Conservation (phyloP, 2,113 vertebrate species). For the Mixornis gularis region DNA sequence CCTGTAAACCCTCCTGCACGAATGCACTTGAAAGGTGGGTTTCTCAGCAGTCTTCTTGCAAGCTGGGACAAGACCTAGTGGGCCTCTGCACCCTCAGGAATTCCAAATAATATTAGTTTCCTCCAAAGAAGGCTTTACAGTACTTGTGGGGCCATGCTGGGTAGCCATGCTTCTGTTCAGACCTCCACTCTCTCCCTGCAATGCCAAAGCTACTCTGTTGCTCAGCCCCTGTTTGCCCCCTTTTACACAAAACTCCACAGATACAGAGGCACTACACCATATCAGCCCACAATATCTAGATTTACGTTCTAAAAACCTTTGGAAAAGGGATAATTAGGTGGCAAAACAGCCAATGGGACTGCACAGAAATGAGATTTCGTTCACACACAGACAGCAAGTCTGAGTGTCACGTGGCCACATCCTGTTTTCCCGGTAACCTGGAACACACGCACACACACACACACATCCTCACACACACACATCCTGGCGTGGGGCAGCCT, state of each 20-base stretch:
- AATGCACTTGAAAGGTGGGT: background rate
- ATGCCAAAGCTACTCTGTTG: background rate
- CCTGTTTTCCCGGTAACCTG: background rate
- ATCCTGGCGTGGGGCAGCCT: background rate
- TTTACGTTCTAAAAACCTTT: background rate
- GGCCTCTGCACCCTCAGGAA: background rate
- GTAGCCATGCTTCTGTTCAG: background rate
- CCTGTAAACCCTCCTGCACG: background rate
- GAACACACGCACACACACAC: background rate
- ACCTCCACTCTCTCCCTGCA: background rate
- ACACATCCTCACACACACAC: background rate
- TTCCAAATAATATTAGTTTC: background rate
- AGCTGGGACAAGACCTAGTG: background rate
- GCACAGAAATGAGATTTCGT: background rate
- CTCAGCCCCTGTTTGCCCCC: background rate
- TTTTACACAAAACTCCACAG: accelerated
- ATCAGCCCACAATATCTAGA: background rate
- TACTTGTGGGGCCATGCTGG: background rate
- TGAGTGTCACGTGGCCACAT: background rate
- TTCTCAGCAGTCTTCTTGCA: background rate
- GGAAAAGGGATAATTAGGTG: background rate
- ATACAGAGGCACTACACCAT: background rate
- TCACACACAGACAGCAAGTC: background rate
- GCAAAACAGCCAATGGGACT: background rate
- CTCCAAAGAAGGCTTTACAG: background rate